Conservation (phyloP, 2,888 invertebrate genomes). For the Lepidocyrtoides sp. region DNA sequence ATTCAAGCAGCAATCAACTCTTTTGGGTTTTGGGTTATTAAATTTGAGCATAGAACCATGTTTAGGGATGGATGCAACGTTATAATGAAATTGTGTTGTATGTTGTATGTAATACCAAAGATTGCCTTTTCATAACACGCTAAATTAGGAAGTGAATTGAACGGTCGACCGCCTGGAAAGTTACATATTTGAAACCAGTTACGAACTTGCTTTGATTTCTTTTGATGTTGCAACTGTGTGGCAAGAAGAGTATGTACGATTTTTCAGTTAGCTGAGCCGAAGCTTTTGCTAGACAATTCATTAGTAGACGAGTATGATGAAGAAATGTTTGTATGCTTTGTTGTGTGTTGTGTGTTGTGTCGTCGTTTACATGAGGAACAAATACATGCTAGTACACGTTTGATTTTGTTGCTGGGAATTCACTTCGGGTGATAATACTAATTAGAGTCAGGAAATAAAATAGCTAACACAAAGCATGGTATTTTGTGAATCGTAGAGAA, state of each 20-base stretch:
- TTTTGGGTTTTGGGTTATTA: slow-evolving; percentile 1
- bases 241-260: background rate
- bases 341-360: background rate
- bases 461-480: background rate
- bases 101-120: background rate
- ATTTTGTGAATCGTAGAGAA: background rate
- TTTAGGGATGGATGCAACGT: background rate
- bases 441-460: slow-evolving; percentile 17
- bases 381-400: background rate
- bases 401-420: background rate
- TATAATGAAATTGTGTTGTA: no score
- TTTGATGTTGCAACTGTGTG: background rate
- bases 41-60: background rate
- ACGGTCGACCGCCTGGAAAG: background rate
- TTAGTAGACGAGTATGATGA: background rate
- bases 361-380: background rate
- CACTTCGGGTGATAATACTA: background rate
- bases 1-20: background rate
- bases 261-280: background rate
- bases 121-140: background rate
- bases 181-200: background rate
- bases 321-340: background rate
- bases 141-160: background rate
- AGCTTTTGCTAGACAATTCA: background rate
- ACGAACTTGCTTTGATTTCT: background rate